Base-by-base conservation (phyloP, 1,140 invertebrate species). In the Paramacrobiotus metropolitanus region DNA sequence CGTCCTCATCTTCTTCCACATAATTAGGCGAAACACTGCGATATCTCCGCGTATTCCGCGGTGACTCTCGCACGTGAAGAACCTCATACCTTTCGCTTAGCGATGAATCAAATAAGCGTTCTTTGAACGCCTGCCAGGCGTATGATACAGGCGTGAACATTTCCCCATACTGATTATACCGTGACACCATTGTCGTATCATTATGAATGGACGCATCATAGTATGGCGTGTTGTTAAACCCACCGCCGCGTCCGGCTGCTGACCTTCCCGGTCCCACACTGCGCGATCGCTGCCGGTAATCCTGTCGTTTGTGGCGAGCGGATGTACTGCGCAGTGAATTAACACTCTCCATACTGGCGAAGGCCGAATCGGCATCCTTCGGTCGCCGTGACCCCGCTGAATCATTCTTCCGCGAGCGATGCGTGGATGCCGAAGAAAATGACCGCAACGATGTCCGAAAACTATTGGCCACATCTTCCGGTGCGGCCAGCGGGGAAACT, bases 101-200 rank as follows among this genome's bases (percentile, higher is more conserved):
- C 15, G 48, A 15, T 4, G 48, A 55, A 24, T 55, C 48, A 24
- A 55, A 55, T 4, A 55, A 24, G 15, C 48, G 15, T 24, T 55
- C 48, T 55, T 55, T 55, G 48, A 55, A 55, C 24, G 48, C 15
- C 48, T 55, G 48, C 48, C 48, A 55, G 9, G 48, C 15, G 24
- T 55, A 55, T 15, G 48, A 55, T 20, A 55, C 48, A 20, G 48
- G 48, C 24, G 15, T 15, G 28, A 20, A 55, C 48, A 55, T 15
- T 55, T 55, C 48, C 24, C 48, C 48, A 9, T 28, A 4, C 24
- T 55, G 15, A 24, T 55, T 55, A 24, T 20, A 55, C 15, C 48
- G 48, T 9, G 48, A 55, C 15, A 55, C 48, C 24, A 55, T 20
- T 4, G 48, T 15, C 15, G 48, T 28, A 4, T 55, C 48, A 24